Evolutionary conservation across 2,888 invertebrate genomes (phyloP), one percentile per base, ranked within the genome.

Genomic region (Conistra vaccinii): DNA sequence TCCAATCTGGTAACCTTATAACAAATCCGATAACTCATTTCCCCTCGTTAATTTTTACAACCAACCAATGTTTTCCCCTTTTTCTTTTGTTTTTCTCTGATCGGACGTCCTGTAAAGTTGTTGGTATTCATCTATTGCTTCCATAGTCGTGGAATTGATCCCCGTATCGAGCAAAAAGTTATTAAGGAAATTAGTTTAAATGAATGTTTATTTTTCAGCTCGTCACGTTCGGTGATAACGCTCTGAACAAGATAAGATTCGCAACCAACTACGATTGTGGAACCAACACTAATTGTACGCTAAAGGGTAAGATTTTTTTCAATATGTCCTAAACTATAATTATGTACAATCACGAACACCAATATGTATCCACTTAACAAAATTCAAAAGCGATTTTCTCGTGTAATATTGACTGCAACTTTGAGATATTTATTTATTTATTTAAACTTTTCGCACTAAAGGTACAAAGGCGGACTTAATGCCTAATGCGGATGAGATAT

Each of bases 201-300:
- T 42, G 1, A 5, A 12, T 65, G n/a, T 69, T 85, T 85, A 84
- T 89, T 76, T 94, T 94, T 65, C 92, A 96, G 96, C 90, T 96
- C 76, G 96, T 96, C 58, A 94, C 95, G 4, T 96, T 95, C 72
- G 95, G 93, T 35, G 94, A 95, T 76, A 94, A 90, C 14, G 93
- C 95, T 6, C 84, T 93, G 55, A 91, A 96, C 87, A 93, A 90
- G 81, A 88, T 96, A 70, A 91, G 95, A 78, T 95, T 93, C 74
- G 94, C 96, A 14, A 93, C 91, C 0, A 93, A 96, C 89, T 96
- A 95, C 83, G 94, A 96, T 69, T 96, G 96, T 78, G 95, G 94
- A 1, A 88, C 92, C 29, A 92, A 92, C 62, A 91, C 91, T n/a
- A 95, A 93, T 81, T 96, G 96, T 81, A 93, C 95, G 10, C 87